Evolutionary conservation across 2,888 invertebrate genomes (phyloP), one percentile per base, ranked within the genome.

Genomic region (Ryuthela nishihirai): DNA sequence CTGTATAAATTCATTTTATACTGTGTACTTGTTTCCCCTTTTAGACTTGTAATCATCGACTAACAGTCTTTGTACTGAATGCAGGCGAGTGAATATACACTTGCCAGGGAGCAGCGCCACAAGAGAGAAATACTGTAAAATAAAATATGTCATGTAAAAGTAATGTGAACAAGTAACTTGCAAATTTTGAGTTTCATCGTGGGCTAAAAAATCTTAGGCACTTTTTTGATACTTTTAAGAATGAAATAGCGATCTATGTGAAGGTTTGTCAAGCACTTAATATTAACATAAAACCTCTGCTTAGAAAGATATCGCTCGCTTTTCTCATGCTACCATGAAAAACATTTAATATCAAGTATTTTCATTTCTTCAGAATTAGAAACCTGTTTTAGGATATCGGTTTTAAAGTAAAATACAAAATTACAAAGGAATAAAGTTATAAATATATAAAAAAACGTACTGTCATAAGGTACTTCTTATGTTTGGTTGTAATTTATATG

Each of bases 401-500:
- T n/a, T n/a, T n/a, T n/a, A n/a, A n/a, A n/a, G n/a, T n/a, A n/a
- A n/a, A n/a, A n/a, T n/a, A n/a, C n/a, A n/a, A n/a, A n/a, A n/a
- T n/a, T n/a, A n/a, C n/a, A n/a, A n/a, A n/a, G n/a, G n/a, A n/a
- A n/a, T n/a, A n/a, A n/a, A n/a, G n/a, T 38, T 20, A 21, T 20
- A 26, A 38, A 26, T 45, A 24, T 32, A 44, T 20, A 21, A 24
- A 25, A 29, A 24, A 20, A 18, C 20, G 42, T n/a, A 38, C 38
- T 47, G 35, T 25, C 35, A 42, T 23, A 50, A 25, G 26, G 36
- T 36, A 26, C 17, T 45, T 43, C 24, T 38, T 15, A 44, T 32
- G 38, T 18, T 34, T 45, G 53, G 53, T 53, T 52, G 45, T 53
- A 53, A 53, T 53, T 45, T 38, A 9, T 53, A 21, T 53, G 53